Percentiles rank a stretch among this genome's conserved stretches.
These are phyloP conservation scores for Forbesichthys papilliferus DNA, from an alignment of 2,113 vertebrate genomes.

Conservation along the genomic window DNA sequence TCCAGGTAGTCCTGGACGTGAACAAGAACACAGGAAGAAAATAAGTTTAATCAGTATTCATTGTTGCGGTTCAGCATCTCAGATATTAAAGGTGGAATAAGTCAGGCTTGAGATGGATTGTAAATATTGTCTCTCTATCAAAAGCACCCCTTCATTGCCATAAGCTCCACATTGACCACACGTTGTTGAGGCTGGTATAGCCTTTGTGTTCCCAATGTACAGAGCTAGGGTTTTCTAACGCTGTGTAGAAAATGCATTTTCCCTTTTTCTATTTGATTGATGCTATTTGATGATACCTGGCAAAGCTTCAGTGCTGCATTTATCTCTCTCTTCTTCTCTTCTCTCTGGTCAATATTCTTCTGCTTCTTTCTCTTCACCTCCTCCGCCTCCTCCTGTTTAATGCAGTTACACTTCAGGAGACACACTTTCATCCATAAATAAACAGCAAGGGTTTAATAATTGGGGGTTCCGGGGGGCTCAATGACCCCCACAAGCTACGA, in stretches of 20 bases:
- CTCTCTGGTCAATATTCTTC: conserved; percentile 20
- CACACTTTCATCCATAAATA: background rate
- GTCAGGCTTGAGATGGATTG: background rate
- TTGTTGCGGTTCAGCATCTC: background rate
- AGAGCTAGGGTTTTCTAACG: too few relatives aligned
- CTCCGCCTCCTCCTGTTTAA: conserved; percentile 37
- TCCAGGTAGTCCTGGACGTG: conserved; percentile 52
- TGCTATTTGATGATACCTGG: conserved; percentile 38
- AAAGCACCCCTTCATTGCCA: too few relatives aligned
- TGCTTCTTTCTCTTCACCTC: conserved; percentile 10
- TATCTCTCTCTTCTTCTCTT: conserved; percentile 32
- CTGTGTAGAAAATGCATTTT: background rate
- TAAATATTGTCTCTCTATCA: too few relatives aligned
- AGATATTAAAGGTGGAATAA: background rate
- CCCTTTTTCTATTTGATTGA: background rate
- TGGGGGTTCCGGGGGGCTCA: too few relatives aligned
- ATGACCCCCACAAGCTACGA: too few relatives aligned
- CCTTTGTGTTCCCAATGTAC: too few relatives aligned
- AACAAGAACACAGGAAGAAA: background rate
- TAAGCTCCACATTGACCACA: too few relatives aligned
- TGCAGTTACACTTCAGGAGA: background rate
- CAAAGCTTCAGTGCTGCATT: conserved; percentile 8
- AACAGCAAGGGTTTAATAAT: too few relatives aligned
- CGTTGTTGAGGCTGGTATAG: too few relatives aligned
- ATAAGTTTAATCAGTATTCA: background rate